Conservation (phyloP, 2,888 invertebrate species). For the Agrochola macilenta region DNA sequence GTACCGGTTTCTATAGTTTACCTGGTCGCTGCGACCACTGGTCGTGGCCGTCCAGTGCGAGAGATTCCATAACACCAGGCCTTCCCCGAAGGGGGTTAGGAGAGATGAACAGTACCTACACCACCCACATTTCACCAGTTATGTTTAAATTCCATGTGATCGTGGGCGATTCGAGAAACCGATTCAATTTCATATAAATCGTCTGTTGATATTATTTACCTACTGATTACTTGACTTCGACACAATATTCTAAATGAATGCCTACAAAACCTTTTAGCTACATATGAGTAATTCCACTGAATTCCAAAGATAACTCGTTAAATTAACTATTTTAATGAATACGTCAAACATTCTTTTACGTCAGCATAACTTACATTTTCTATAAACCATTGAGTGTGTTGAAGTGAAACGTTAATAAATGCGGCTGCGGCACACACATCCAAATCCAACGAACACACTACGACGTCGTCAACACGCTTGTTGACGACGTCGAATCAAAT, state of each 20-base stretch:
- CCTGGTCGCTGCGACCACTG: no score
- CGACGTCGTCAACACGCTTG: no score
- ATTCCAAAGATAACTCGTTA: not conserved
- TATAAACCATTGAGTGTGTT: not conserved
- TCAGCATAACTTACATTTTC: conserved; percentile 8
- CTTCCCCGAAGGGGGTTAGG: not conserved
- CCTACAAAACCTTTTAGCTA: not conserved
- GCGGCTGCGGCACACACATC: no score
- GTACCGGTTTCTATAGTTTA: no score
- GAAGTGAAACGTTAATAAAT: not conserved
- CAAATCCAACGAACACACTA: no score
- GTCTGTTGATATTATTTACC: not conserved
- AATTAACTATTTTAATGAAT: conserved; percentile 3
- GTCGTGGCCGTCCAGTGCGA: no score
- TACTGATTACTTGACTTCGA: not conserved
- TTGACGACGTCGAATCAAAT: no score
- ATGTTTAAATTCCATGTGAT: no score
- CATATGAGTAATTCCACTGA: not conserved
- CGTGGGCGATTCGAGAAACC: not conserved
- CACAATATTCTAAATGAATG: not conserved
- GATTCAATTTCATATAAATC: not conserved
- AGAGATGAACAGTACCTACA: not conserved
- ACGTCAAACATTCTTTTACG: not conserved
- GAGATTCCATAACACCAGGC: not conserved
- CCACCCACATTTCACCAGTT: no score